Conservation (phyloP, 2,797 vertebrate species). For the Mycteria americana region DNA sequence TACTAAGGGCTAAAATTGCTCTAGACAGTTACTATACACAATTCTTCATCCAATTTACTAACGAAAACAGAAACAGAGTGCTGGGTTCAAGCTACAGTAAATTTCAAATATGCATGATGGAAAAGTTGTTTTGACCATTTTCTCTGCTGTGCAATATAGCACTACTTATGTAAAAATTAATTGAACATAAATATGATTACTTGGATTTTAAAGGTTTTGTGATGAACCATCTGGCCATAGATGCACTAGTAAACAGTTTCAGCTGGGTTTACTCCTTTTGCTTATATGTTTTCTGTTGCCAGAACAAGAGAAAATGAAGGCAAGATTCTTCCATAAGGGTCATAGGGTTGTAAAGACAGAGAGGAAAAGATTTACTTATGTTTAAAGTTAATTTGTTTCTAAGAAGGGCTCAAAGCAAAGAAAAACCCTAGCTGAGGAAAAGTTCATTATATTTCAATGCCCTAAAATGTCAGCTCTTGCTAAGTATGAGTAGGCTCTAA, state of each 20-base stretch:
- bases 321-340: not conserved
- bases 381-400: not conserved
- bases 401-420: not conserved
- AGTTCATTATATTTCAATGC: not conserved
- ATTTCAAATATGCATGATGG: not conserved
- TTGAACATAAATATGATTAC: not conserved
- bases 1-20: not conserved
- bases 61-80: not conserved
- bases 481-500: not conserved
- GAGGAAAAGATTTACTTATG: not conserved
- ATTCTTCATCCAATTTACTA: not conserved
- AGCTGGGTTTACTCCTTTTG: not conserved
- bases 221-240: not conserved
- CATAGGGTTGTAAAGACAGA: not conserved
- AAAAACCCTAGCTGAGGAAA: not conserved
- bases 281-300: not conserved
- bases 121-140: not conserved
- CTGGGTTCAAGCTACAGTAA: not conserved
- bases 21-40: not conserved
- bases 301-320: not conserved
- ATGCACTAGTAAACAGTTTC: not conserved
- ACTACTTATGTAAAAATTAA: not conserved
- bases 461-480: not conserved
- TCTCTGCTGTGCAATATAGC: not conserved
- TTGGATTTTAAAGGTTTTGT: not conserved